Base-by-base conservation (phyloP, 2,113 vertebrate species). In the Pterocles burchelli region DNA sequence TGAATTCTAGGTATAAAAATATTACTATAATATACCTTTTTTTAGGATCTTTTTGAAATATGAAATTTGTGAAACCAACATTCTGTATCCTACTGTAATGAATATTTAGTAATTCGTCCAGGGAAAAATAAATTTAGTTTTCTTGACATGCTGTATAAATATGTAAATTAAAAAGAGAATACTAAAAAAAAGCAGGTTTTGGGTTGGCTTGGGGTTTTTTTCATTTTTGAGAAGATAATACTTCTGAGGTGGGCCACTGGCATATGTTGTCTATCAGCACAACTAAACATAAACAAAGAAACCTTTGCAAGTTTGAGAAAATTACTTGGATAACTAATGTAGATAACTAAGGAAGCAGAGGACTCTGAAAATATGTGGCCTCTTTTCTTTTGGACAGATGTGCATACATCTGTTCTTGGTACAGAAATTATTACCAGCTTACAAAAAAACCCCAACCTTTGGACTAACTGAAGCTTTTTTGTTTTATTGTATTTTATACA, bases 401-500 rank as follows among this genome's bases (percentile, higher is more conserved):
- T 66, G 20, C 14, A 20, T 26, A 4, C 10, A n/a, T 88, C 49
- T 58, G 7, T n/a, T 89, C 13, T 66, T 54, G 20, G 19, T 83
- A 58, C 8, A 58, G 52, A 82, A 85, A 31, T 55, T 0, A 31
- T 63, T 41, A 43, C 31, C 21, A 71, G 41, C 7, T 36, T 24
- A 80, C 12, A 3, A 13, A 7, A 57, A 10, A 68, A 58, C 9
- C 2, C 14, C 5, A 52, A 52, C 29, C 9, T 52, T 22, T 9
- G 19, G 41, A 43, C 19, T 71, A 76, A 73, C 20, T 72, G 11
- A 79, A 29, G 17, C 11, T 86, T 80, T n/a, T n/a, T n/a, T n/a
- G n/a, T n/a, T n/a, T 76, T 49, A 43, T 68, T 97, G 29, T 48
- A 46, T 95, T 96, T 90, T 97, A 34, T 48, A 62, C 89, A 99